Percentiles rank a stretch among this genome's conserved stretches.
These are phyloP conservation scores for Batillaria attramentaria DNA, from an alignment of 1,140 invertebrate genomes.

Conservation along the genomic window DNA sequence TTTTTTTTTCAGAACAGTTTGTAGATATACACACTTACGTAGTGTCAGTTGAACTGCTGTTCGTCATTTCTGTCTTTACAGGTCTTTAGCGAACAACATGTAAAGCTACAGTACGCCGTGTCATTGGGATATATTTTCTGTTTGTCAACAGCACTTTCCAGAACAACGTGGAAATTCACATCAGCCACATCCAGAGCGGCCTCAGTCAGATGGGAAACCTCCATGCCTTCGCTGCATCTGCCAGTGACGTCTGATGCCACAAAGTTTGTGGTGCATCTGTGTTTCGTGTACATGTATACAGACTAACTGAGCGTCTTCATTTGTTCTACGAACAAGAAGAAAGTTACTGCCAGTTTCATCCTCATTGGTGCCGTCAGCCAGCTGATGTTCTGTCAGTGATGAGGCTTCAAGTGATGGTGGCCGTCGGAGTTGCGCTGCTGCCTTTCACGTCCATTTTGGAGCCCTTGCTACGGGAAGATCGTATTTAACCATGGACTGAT, in stretches of 20 bases:
- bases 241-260: background rate
- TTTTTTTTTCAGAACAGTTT: too few species aligned
- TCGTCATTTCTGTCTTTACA: too few species aligned
- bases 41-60: too few species aligned
- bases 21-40: too few species aligned
- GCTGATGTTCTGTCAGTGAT: background rate
- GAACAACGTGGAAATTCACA: conserved; percentile 91
- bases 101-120: too few species aligned
- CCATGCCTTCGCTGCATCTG: conserved; percentile 65
- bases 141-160: conserved; percentile 80
- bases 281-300: background rate
- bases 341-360: background rate
- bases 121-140: too few species aligned
- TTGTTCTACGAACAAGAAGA: background rate
- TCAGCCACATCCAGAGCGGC: conserved; percentile 92
- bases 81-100: too few species aligned
- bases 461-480: too few species aligned
- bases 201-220: conserved; percentile 79
- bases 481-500: too few species aligned
- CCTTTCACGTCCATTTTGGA: too few species aligned
- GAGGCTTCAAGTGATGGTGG: too few species aligned
- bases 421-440: too few species aligned
- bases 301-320: background rate
- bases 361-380: background rate
- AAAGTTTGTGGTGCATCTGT: background rate